Evolutionary conservation across 1,140 invertebrate species (phyloP).

Genomic region (Philotrypesis tridentata): DNA sequence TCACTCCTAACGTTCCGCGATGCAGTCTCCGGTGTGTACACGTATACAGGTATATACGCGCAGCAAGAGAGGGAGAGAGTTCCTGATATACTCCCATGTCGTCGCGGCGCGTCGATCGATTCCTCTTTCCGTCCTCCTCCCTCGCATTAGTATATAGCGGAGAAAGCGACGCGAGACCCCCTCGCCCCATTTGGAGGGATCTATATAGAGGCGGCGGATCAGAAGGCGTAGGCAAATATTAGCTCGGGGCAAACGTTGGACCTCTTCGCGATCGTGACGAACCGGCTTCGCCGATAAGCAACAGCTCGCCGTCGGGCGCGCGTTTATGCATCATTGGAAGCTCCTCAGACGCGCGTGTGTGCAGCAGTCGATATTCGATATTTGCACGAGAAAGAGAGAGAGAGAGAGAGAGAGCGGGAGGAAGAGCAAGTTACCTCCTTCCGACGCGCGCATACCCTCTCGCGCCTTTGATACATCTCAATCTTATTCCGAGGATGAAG

Average conservation of each 20-base stretch:
- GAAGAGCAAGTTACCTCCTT: background rate
- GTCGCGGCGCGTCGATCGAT: background rate
- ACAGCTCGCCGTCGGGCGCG: slow-evolving; percentile 10
- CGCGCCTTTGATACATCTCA: background rate
- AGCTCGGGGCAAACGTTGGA: slow-evolving; percentile 51
- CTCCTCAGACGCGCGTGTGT: background rate
- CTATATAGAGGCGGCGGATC: slow-evolving; percentile 45
- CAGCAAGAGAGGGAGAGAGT: too few species aligned
- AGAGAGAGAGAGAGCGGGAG: background rate
- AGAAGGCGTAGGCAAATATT: slow-evolving; percentile 56
- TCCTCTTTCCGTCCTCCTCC: background rate
- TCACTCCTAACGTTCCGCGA: background rate
- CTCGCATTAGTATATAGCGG: background rate
- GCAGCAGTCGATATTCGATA: background rate
- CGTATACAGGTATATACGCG: too few species aligned
- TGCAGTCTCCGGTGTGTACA: too few species aligned
- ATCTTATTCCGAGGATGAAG: background rate
- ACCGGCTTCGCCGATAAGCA: background rate
- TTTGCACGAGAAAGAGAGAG: background rate
- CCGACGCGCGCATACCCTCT: background rate
- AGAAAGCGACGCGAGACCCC: background rate
- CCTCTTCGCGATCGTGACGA: slow-evolving; percentile 47
- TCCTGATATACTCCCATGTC: background rate
- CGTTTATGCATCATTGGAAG: background rate
- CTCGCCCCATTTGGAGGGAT: background rate